Conservation (phyloP, 2,888 invertebrate genomes). For the Cantharis flavilabris region DNA sequence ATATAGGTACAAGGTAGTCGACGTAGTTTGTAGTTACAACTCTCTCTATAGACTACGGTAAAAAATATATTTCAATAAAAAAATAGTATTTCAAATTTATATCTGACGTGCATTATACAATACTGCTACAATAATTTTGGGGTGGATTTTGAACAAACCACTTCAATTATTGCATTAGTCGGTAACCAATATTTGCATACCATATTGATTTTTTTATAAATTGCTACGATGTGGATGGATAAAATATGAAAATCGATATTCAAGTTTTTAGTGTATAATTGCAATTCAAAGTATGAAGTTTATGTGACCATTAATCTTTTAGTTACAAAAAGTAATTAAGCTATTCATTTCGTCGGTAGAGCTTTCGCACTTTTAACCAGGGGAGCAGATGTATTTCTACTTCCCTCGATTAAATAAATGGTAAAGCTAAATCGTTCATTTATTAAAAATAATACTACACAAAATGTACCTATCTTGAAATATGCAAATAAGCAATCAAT, state of each 20-base stretch:
- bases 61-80: no score
- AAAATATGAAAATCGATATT: slow-evolving; percentile 9
- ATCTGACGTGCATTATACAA: no score
- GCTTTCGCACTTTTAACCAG: slow-evolving; percentile 8
- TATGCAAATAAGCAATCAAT: neutral
- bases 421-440: slow-evolving; percentile 21
- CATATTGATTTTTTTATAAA: neutral
- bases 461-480: neutral
- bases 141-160: no score
- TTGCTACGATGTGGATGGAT: neutral
- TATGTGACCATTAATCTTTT: slow-evolving; percentile 51
- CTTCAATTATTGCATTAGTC: no score
- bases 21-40: neutral
- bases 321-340: slow-evolving; percentile 52
- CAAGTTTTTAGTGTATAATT: slow-evolving; percentile 38
- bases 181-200: neutral
- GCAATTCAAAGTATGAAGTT: slow-evolving; percentile 40
- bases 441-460: neutral
- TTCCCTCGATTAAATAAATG: slow-evolving; percentile 16
- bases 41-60: neutral
- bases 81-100: no score
- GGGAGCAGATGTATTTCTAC: slow-evolving; percentile 34
- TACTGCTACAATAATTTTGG: no score
- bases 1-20: neutral
- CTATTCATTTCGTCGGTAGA: slow-evolving; percentile 48